Evolutionary conservation across 2,113 vertebrate genomes (phyloP).

Genomic region (Solea solea): DNA sequence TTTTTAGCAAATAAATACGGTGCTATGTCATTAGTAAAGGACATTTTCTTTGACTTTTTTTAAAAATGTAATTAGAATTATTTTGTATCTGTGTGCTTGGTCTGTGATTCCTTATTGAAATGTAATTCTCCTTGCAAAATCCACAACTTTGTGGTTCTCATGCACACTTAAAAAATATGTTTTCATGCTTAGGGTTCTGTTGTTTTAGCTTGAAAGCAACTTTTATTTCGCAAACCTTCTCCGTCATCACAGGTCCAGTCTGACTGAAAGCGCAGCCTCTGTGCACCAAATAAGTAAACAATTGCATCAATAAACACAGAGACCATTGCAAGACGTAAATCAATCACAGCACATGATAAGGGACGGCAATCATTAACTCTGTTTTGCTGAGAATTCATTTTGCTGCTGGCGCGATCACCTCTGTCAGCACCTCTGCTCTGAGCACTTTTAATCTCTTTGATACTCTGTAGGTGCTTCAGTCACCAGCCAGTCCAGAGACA

Average conservation of each 20-base stretch:
- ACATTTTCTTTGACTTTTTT: no score
- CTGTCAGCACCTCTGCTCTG: conserved; percentile 71
- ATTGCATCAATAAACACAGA: conserved; percentile 85
- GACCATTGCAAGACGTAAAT: conserved; percentile 82
- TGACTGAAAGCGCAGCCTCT: conserved; percentile 61
- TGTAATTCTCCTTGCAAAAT: no score
- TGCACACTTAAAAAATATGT: not conserved
- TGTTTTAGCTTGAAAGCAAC: not conserved
- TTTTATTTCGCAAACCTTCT: not conserved
- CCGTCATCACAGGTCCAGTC: conserved; percentile 28
- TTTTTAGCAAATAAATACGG: no score
- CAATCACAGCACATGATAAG: conserved; percentile 85
- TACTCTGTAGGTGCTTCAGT: conserved; percentile 40
- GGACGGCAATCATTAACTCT: conserved; percentile 82
- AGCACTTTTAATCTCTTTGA: conserved; percentile 62
- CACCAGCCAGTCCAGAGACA: conserved; percentile 59
- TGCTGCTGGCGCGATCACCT: conserved; percentile 65
- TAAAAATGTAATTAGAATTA: no score
- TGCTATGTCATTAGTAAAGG: no score
- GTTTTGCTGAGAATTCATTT: conserved; percentile 84
- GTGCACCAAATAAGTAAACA: conserved; percentile 84
- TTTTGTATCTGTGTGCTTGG: no score
- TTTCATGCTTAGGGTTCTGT: not conserved
- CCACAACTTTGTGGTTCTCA: not conserved
- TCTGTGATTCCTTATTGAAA: no score